A percentile compares a stretch with the other conserved stretches of the same genome.
Conservation (phyloP, 1,140 invertebrate species). For the Brachionus calyciflorus region DNA sequence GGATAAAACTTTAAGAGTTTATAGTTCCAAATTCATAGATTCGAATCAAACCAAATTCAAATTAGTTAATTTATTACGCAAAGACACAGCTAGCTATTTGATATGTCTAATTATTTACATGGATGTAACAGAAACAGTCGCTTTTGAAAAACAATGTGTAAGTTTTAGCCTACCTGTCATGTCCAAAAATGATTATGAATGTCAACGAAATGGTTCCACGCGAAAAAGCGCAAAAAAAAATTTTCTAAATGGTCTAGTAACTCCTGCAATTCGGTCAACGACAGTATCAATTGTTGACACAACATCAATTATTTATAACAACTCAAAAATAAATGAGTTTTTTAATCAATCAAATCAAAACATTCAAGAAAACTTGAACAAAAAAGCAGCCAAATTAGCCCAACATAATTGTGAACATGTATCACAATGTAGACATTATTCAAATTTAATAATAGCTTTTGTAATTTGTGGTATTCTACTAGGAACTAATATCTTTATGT, state of each 20-base stretch:
- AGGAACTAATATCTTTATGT: conserved; percentile 43
- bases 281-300: background rate
- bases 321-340: background rate
- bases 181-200: background rate
- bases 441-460: conserved; percentile 43
- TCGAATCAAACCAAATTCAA: conserved; percentile 40
- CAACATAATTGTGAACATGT: conserved; percentile 16
- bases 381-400: background rate
- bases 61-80: conserved; percentile 39
- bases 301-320: background rate
- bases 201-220: background rate
- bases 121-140: conserved; percentile 42
- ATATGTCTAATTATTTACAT: conserved; percentile 45
- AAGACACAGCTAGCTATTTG: conserved; percentile 13
- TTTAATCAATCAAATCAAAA: conserved; percentile 2
- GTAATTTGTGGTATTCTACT: conserved; percentile 39
- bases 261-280: background rate
- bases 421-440: conserved; percentile 21
- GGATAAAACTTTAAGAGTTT: conserved; percentile 35
- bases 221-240: background rate
- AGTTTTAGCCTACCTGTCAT: conserved; percentile 15
- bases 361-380: conserved; percentile 8
- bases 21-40: conserved; percentile 43
- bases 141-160: conserved; percentile 44
- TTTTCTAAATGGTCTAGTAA: background rate